Base-by-base conservation (phyloP, 2,797 vertebrate genomes). In the Chloroceryle inda region DNA sequence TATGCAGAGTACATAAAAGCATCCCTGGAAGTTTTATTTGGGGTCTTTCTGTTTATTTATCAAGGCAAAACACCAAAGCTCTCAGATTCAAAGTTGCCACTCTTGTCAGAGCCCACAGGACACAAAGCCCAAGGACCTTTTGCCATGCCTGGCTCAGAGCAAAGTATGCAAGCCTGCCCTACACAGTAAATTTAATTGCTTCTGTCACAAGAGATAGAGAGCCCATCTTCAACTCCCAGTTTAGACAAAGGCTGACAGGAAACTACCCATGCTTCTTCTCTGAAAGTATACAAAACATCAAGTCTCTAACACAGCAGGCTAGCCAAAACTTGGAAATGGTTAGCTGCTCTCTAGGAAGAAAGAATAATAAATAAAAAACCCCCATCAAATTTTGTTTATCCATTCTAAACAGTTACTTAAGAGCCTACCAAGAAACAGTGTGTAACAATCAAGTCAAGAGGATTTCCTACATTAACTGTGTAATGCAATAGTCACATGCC, bases 371-470 rank as follows among this genome's bases (percentile, higher is more conserved):
- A 55, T 9, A 14, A 33, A 74, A 15, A 37, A 37, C 8, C 37
- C 9, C 15, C 26, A 89, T 73, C 45, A 71, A 50, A 29, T 94
- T 89, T 80, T 92, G 72, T 81, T 95, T 91, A 79, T 89, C 75
- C 66, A 90, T 76, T 78, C 80, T 73, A 87, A 86, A 74, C 88
- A 96, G 89, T 53, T 49, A 76, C 92, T 91, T 80, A 82, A 93
- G 84, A 31, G 1, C 85, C 86, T 47, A 83, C 68, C 74, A 95
- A 50, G 55, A 94, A 95, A 68, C 58, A 91, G 86, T 24, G 0
- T 66, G 44, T 82, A 88, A 74, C 81, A 88, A 88, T 91, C 91
- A 95, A 94, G 85, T 49, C 87, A 88, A 87, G 92, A 91, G 94
- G 74, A 69, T 92, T 83, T 94, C 91, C 75, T 58, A 20, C 91